Percentiles rank a stretch among this genome's conserved stretches.
Evolutionary conservation across 2,888 invertebrate genomes (phyloP).

Genomic region (Ennomos quercinarius): DNA sequence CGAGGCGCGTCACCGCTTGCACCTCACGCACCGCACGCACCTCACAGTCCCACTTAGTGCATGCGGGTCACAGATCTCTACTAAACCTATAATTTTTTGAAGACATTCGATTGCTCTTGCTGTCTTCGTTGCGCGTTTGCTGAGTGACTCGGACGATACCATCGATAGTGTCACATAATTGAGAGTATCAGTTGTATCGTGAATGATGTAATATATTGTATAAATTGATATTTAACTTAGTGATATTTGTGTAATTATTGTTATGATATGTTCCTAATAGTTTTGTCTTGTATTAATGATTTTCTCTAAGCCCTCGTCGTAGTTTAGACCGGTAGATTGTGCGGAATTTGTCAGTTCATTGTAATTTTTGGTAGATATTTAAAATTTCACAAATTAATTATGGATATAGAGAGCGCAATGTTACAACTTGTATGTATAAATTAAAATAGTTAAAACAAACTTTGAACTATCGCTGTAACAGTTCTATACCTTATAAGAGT

Average conservation of each 20-base stretch:
- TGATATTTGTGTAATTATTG: conserved; percentile 76
- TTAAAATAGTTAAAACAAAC: conserved; percentile 3
- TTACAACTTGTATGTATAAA: conserved; percentile 24
- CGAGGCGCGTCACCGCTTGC: conserved; percentile 75
- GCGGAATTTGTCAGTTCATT: conserved; percentile 35
- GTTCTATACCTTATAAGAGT: conserved; percentile 7
- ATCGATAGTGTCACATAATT: conserved; percentile 1
- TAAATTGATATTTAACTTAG: conserved; percentile 69
- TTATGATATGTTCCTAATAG: conserved; percentile 82
- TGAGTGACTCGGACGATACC: conserved; percentile 9
- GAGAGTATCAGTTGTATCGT: conserved; percentile 5
- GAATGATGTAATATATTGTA: conserved; percentile 62
- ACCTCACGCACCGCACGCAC: conserved; percentile 72
- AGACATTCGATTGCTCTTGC: too few relatives aligned
- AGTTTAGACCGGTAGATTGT: conserved; percentile 36
- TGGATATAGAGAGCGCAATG: conserved; percentile 20
- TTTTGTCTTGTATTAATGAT: conserved; percentile 71
- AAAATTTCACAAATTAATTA: conserved; percentile 27
- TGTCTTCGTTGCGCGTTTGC: not conserved
- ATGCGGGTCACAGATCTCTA: conserved; percentile 54
- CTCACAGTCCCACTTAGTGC: conserved; percentile 80
- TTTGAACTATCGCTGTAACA: conserved; percentile 9
- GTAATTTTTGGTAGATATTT: conserved; percentile 35
- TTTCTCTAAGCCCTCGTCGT: conserved; percentile 64
- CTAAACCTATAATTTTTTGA: conserved; percentile 15